Evolutionary conservation across 2,113 vertebrate species (phyloP).

Genomic region (Corynorhinus townsendii): DNA sequence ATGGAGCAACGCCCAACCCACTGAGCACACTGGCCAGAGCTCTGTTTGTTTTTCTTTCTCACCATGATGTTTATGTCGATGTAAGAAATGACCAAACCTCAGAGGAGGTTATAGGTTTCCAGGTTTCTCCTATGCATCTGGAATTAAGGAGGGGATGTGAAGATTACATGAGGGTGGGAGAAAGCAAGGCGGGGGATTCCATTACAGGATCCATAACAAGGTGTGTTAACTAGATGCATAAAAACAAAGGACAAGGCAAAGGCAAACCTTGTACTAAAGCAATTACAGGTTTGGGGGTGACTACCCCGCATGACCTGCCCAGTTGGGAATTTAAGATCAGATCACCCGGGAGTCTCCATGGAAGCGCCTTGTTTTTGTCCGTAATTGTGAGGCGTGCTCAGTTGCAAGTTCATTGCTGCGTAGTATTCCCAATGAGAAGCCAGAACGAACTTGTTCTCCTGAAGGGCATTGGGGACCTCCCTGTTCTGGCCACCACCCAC

Average conservation of each 20-base stretch:
- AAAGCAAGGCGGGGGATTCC: background rate
- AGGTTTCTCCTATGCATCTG: background rate
- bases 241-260: background rate
- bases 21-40: too few relatives aligned
- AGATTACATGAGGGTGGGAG: background rate
- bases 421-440: background rate
- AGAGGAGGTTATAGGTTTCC: background rate
- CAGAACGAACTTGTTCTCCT: background rate
- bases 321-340: background rate
- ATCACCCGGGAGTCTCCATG: background rate
- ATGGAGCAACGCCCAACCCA: too few relatives aligned
- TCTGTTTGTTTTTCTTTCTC: background rate
- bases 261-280: background rate
- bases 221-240: background rate
- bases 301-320: background rate
- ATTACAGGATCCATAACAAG: background rate
- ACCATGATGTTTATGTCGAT: rapidly evolving
- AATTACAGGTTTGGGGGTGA: background rate
- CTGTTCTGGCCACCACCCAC: rapidly evolving
- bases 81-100: background rate
- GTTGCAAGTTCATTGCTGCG: rapidly evolving
- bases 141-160: background rate
- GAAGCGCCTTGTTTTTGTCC: background rate
- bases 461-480: background rate
- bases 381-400: rapidly evolving